These are phyloP conservation scores for Pyralis farinalis DNA, from an alignment of 2,888 invertebrate genomes.

Conservation along the genomic window DNA sequence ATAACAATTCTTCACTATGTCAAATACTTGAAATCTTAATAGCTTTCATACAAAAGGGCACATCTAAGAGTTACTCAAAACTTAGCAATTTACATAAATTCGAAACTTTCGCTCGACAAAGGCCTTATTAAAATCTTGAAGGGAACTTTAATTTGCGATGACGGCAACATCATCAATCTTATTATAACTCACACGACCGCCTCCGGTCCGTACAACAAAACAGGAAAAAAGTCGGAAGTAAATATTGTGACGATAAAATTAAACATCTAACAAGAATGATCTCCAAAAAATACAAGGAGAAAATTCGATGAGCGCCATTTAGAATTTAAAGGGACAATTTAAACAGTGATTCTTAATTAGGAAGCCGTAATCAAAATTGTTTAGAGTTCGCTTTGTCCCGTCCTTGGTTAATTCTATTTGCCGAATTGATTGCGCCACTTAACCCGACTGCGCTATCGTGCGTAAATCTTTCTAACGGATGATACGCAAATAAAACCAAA, in stretches of 20 bases:
- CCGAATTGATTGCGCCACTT: slow-evolving; percentile 58
- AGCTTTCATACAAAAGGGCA: neutral
- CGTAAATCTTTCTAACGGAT: slow-evolving; percentile 65
- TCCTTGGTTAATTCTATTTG: slow-evolving; percentile 49
- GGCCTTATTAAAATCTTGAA: slow-evolving; percentile 67
- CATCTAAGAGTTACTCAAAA: slow-evolving; percentile 25
- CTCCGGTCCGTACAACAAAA: slow-evolving; percentile 29
- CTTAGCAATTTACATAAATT: slow-evolving; percentile 61
- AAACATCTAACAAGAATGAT: slow-evolving; percentile 11
- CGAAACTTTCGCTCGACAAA: slow-evolving; percentile 54
- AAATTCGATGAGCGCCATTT: slow-evolving; percentile 12
- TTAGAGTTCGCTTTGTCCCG: slow-evolving; percentile 31
- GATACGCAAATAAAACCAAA: slow-evolving; percentile 58
- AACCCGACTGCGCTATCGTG: slow-evolving; percentile 46
- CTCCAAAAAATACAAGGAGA: slow-evolving; percentile 15
- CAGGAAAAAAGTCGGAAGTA: slow-evolving; percentile 31
- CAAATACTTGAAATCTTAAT: neutral
- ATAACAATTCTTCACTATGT: neutral
- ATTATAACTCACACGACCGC: slow-evolving; percentile 38
- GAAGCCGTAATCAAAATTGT: slow-evolving; percentile 32
- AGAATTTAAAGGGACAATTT: slow-evolving; percentile 13
- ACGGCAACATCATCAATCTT: slow-evolving; percentile 70
- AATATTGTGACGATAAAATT: slow-evolving; percentile 18
- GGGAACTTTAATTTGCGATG: slow-evolving; percentile 65
- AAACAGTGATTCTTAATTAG: slow-evolving; percentile 23